Base-by-base conservation (phyloP, 2,797 vertebrate genomes). In the Hafferia zeledoni region DNA sequence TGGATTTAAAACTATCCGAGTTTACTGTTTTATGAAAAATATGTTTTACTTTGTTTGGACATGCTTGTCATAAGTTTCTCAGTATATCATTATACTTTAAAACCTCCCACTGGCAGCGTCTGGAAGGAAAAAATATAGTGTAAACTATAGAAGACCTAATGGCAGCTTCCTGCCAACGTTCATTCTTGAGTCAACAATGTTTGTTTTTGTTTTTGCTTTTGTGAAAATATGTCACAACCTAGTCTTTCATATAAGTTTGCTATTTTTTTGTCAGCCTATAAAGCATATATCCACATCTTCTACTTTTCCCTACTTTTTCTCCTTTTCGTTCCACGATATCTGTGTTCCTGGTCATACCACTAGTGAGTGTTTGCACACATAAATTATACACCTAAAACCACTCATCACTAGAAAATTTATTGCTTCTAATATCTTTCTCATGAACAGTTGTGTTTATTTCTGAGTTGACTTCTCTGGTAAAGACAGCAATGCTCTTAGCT, bases 401-500 rank as follows among this genome's bases (percentile, higher is more conserved):
- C 89, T 96, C 95, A 95, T 97, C 94, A 79, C 95, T 91, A 67
- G 49, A 89, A 95, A 95, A 97, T 96, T 95, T 95, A 97, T 77
- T 86, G 76, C 92, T 95, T 96, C 94, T 96, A 95, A 96, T 97
- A 95, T 96, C 94, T 97, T 96, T 96, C 87, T 93, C 85, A 81
- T 96, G 95, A 95, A 88, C 94, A 96, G 87, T 95, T 89, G 52
- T 96, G 89, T 95, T 96, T 97, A 96, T 93, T 96, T 97, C 92
- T 93, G 78, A 83, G 81, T 95, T 90, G 83, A 79, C 74, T 95
- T 96, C 72, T 79, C 82, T 88, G 70, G 59, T 93, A 94, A 94
- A 72, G 94, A 81, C 90, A 94, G 82, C 76, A 92, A 25, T 70
- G 53, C 2, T 50, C 85, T 86, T 83, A 87, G 59, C 28, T 96